phyloP scores from a whole-genome alignment of 2,888 invertebrate genomes.

The Platycnemis pennipes region DNA sequence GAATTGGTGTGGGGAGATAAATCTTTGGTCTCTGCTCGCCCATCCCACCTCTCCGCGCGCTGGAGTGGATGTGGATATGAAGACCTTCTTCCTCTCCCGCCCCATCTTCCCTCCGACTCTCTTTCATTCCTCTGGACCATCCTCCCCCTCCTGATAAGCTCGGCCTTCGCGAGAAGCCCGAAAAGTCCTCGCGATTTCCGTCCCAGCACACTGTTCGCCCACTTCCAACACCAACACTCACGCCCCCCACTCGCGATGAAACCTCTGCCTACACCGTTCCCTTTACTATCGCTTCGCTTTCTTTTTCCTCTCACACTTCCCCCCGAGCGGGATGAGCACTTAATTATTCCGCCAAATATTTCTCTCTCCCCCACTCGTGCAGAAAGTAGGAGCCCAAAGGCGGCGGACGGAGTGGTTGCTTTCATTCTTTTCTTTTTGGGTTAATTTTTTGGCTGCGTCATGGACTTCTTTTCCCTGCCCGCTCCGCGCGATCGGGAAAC shows the following conservation, averaged over 20 bases:
- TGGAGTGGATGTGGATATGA: constrained; percentile 58
- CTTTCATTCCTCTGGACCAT: not conserved
- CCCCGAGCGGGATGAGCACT: not conserved
- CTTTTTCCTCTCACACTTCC: not conserved
- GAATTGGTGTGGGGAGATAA: constrained; percentile 25
- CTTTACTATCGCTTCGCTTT: not conserved
- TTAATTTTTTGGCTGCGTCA: constrained; percentile 34
- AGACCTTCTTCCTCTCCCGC: constrained; percentile 12
- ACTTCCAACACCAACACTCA: not conserved
- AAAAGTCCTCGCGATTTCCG: not conserved
- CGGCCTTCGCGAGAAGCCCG: not conserved
- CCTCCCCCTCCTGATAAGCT: constrained; percentile 10
- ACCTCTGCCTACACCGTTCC: not conserved
- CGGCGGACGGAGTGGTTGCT: not conserved
- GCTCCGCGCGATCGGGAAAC: constrained; percentile 22
- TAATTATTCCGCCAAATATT: constrained; percentile 35
- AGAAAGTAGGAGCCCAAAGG: not conserved
- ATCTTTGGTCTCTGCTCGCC: constrained; percentile 45
- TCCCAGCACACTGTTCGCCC: too few species aligned
- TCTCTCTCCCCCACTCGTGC: not conserved
- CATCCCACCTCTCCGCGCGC: constrained; percentile 51
- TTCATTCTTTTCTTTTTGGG: too few species aligned
- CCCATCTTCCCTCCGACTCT: not conserved
- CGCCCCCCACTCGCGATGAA: not conserved
- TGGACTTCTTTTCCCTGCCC: not conserved